Conservation (phyloP, 1,140 invertebrate species). For the Elymnias hypermnestra region DNA sequence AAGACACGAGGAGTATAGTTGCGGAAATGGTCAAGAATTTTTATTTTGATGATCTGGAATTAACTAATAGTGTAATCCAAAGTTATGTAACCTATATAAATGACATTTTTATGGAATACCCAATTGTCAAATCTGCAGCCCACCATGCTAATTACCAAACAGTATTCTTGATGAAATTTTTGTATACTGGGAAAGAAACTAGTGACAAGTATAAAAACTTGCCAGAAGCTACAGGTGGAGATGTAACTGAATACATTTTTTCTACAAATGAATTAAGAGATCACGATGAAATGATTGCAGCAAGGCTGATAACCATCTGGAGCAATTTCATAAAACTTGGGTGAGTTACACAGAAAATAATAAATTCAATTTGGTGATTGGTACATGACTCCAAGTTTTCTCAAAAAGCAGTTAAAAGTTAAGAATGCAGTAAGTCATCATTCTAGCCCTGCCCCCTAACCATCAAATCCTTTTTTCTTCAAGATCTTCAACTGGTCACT, state of each 20-base stretch:
- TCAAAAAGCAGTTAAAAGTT: no score
- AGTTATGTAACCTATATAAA: conserved; percentile 46
- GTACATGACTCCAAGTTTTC: no score
- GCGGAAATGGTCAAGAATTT: conserved; percentile 42
- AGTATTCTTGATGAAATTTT: conserved; percentile 51
- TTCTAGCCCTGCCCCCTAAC: no score
- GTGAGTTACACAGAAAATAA: no score
- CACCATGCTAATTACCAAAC: conserved; percentile 35
- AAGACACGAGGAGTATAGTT: conserved; percentile 29
- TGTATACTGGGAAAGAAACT: conserved; percentile 20
- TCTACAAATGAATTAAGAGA: conserved; percentile 11
- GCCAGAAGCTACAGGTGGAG: conserved; percentile 7
- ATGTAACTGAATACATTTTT: conserved; percentile 22
- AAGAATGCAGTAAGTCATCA: no score
- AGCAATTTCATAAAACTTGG: conserved; percentile 52
- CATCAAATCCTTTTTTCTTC: no score
- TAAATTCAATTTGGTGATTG: no score
- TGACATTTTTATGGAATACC: conserved; percentile 48
- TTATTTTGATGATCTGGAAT: conserved; percentile 40
- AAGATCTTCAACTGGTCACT: no score
- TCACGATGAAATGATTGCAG: conserved; percentile 22
- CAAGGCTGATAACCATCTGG: conserved; percentile 36
- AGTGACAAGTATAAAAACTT: conserved; percentile 1
- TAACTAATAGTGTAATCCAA: conserved; percentile 21
- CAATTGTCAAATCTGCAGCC: conserved; percentile 39